Evolutionary conservation across 2,888 invertebrate genomes (phyloP).

Genomic region (Hyles lineata): DNA sequence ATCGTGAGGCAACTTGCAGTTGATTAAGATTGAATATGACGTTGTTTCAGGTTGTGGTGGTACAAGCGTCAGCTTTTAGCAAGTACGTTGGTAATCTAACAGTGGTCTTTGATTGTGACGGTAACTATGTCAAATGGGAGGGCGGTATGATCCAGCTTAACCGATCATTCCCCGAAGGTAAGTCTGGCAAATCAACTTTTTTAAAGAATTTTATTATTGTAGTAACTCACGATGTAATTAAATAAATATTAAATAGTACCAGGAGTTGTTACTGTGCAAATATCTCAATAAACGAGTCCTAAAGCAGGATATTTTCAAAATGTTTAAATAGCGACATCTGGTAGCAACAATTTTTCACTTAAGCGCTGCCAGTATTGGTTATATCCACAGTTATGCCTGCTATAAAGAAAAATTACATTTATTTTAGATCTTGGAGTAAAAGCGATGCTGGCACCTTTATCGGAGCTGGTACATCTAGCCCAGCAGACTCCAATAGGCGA

Average conservation of each 20-base stretch:
- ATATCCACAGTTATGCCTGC: too few relatives aligned
- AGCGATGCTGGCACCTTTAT: constrained; percentile 38
- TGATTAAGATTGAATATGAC: not conserved
- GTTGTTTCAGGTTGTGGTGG: constrained; percentile 85
- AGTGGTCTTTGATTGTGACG: constrained; percentile 88
- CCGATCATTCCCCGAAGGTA: constrained; percentile 76
- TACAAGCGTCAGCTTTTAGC: constrained; percentile 89
- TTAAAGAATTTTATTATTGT: not conserved
- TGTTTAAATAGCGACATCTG: not conserved
- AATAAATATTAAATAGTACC: too few relatives aligned
- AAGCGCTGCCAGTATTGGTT: not conserved
- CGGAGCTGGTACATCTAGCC: constrained; percentile 38
- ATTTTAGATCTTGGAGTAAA: constrained; percentile 41
- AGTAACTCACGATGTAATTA: too few relatives aligned
- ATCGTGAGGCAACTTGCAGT: too few relatives aligned
- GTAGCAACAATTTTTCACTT: not conserved
- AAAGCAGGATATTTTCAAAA: too few relatives aligned
- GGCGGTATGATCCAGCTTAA: constrained; percentile 90
- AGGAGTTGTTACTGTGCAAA: too few relatives aligned
- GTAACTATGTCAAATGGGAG: constrained; percentile 87
- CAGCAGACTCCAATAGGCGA: constrained; percentile 36
- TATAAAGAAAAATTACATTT: not conserved
- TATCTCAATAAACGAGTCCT: too few relatives aligned
- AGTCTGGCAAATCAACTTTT: not conserved
- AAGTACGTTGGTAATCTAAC: constrained; percentile 92